A percentile compares a stretch with the other conserved stretches of the same genome.
These are phyloP conservation scores for Elgaria multicarinata DNA, from an alignment of 2,113 vertebrate genomes.

Conservation along the genomic window DNA sequence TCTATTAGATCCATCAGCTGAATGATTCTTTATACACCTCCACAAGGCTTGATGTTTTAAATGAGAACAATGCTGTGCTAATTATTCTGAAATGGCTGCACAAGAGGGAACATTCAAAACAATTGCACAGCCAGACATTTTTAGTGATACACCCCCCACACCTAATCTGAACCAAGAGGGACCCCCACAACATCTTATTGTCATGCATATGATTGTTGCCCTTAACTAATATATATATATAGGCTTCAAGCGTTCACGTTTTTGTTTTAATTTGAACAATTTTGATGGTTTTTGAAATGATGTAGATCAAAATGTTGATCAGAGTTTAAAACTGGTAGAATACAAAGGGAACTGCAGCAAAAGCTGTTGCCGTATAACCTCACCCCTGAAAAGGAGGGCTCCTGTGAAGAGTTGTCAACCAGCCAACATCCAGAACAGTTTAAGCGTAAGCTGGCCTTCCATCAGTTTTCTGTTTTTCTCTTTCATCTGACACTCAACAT, in stretches of 20 bases:
- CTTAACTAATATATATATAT: not conserved
- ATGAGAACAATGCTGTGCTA: not conserved
- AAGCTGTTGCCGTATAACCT: not conserved
- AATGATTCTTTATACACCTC: not conserved
- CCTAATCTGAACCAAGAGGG: not conserved
- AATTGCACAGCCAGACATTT: not conserved
- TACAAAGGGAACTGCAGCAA: conserved; percentile 41
- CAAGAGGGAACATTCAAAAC: not conserved
- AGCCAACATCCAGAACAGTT: not conserved
- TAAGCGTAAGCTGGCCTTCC: not conserved
- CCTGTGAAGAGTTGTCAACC: not conserved
- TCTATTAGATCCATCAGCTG: not conserved
- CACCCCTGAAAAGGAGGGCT: too few species aligned
- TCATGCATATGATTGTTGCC: not conserved
- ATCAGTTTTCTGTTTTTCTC: not conserved
- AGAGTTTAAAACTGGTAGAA: conserved; percentile 40
- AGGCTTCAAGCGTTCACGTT: not conserved
- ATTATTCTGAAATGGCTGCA: not conserved
- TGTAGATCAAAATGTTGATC: conserved; percentile 38
- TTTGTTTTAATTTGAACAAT: conserved; percentile 10
- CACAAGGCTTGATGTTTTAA: not conserved
- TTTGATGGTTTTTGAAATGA: conserved; percentile 30
- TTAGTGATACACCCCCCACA: not conserved
- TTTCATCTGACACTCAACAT: not conserved
- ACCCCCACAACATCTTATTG: not conserved